These are phyloP conservation scores for Pontoporia blainvillei DNA, from an alignment of 2,113 vertebrate genomes.

Conservation along the genomic window DNA sequence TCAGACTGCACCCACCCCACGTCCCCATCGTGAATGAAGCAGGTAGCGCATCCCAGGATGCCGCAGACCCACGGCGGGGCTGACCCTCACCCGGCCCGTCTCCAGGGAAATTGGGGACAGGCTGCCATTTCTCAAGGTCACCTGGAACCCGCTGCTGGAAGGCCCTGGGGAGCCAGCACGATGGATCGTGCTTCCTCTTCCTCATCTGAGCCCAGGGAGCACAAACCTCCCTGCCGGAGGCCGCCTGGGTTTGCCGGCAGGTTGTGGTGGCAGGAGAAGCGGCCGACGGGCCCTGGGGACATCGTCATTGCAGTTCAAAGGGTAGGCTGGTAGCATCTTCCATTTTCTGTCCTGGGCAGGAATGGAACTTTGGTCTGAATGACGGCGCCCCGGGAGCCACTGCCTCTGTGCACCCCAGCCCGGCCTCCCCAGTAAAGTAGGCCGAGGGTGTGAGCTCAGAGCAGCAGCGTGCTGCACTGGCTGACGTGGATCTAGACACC, in stretches of 20 bases:
- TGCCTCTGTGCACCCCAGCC: fast-evolving
- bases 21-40: fast-evolving
- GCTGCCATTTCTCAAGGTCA: no score
- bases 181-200: background rate
- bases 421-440: background rate
- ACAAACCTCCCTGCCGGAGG: fast-evolving
- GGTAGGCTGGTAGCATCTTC: fast-evolving
- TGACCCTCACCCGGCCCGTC: fast-evolving
- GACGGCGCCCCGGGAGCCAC: fast-evolving
- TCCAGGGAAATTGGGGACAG: background rate
- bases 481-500: background rate
- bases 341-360: background rate
- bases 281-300: fast-evolving
- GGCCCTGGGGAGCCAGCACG: fast-evolving
- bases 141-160: background rate
- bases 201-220: background rate
- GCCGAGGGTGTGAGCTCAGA: fast-evolving
- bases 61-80: fast-evolving
- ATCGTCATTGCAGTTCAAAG: fast-evolving
- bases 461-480: background rate
- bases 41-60: fast-evolving
- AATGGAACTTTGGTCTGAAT: background rate
- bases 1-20: fast-evolving
- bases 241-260: no score
- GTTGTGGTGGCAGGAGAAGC: fast-evolving